Base-by-base conservation (phyloP, 2,113 vertebrate species). In the Rallus limicola region DNA sequence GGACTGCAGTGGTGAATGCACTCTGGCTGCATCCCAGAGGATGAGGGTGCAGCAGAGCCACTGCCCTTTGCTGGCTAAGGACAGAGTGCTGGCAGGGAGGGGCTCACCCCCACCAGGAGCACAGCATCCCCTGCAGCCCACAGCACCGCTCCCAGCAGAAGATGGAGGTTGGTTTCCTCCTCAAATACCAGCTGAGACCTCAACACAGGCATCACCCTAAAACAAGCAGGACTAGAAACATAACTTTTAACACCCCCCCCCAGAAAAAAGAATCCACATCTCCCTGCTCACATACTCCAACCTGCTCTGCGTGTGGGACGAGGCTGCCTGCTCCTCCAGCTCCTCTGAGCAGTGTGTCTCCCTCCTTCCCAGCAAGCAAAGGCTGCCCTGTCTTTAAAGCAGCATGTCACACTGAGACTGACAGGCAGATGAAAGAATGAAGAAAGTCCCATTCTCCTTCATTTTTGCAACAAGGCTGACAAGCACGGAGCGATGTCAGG, bases 371-470 rank as follows among this genome's bases (percentile, higher is more conserved):
- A 4, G 0, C 40, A 25, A 68, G 52, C 82, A 71, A 81, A 72
- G 77, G 31, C 85, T 17, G 3, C 31, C 33, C 53, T 13, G 31
- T 16, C 60, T 9, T 13, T 40, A 25, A 4, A 33, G 60, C 62
- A 5, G 26, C 2, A 55, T 62, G 89, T 93, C 95, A 74, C 58
- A 0, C 0, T 2, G 55, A 71, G 74, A 11, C 59, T 68, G 86
- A 31, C 93, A 72, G 87, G 91, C 59, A 40, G 81, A 16, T 11
- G 63, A 26, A 96, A 63, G 94, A 94, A 95, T 93, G 93, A 94
- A 84, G 95, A 93, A 91, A 96, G 81, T 95, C 95, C 84, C 63
- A 92, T 82, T 12, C 80, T 48, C 81, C 94, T 16, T 89, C 95
- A 91, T 95, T 97, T 78, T 81, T 88, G 82, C 67, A 40, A 6